Conservation (phyloP, 2,888 invertebrate genomes). For the Pseudococcus longispinus region DNA sequence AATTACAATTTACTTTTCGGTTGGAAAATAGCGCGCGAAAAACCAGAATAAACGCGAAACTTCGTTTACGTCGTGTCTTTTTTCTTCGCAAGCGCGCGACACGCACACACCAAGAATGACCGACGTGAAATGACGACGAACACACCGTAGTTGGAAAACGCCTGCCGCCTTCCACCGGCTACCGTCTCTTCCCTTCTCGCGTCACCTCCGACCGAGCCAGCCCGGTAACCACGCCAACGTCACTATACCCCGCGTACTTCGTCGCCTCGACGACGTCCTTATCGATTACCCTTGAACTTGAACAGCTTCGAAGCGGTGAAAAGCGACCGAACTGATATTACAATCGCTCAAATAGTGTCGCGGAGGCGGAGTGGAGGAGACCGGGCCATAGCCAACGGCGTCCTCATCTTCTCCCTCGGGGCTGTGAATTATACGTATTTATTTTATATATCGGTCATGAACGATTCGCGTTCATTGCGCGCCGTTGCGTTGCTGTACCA, state of each 20-base stretch:
- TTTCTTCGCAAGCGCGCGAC: slow-evolving; percentile 52
- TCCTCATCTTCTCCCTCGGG: slow-evolving; percentile 41
- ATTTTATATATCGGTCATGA: slow-evolving; percentile 46
- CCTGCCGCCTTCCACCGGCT: slow-evolving; percentile 46
- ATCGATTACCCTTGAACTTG: slow-evolving; percentile 58
- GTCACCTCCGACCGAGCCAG: slow-evolving; percentile 11
- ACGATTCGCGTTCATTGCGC: slow-evolving; percentile 30
- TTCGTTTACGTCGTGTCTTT: slow-evolving; percentile 44
- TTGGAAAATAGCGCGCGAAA: slow-evolving; percentile 21
- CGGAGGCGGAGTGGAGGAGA: slow-evolving; percentile 53
- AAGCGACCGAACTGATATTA: slow-evolving; percentile 32
- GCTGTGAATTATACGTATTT: slow-evolving; percentile 25
- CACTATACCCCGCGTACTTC: slow-evolving; percentile 66
- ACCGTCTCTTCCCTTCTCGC: slow-evolving; percentile 24
- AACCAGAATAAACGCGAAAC: neutral
- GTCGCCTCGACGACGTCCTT: slow-evolving; percentile 61
- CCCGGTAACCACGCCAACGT: neutral
- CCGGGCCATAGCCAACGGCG: slow-evolving; percentile 55
- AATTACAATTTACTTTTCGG: neutral
- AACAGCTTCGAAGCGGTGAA: slow-evolving; percentile 47
- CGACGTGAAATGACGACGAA: slow-evolving; percentile 49
- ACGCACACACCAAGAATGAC: slow-evolving; percentile 49
- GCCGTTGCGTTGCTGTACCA: neutral
- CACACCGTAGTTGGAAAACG: slow-evolving; percentile 8
- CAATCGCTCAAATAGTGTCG: slow-evolving; percentile 11